Conservation (phyloP, 2,797 vertebrate species). For the Centropyge bicolor region DNA sequence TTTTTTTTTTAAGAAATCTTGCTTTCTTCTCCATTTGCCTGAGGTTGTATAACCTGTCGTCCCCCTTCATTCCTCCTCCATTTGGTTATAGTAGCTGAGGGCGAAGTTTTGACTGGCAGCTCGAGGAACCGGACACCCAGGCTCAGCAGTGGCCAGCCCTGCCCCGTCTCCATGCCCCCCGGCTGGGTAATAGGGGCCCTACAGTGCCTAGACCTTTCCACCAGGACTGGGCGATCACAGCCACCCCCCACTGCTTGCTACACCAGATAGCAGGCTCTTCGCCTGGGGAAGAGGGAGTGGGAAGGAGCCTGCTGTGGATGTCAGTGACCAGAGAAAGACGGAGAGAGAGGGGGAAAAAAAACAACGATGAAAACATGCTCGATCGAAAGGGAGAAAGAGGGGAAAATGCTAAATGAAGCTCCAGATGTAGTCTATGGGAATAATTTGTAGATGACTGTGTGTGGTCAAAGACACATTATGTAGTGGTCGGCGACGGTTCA, state of each 20-base stretch:
- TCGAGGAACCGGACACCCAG: slow-evolving; percentile 83
- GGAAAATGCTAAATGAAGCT: slow-evolving; percentile 54
- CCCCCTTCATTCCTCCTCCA: slow-evolving; percentile 68
- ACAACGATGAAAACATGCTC: slow-evolving; percentile 62
- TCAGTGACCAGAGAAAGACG: slow-evolving; percentile 75
- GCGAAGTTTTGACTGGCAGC: slow-evolving; percentile 84
- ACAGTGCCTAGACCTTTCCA: slow-evolving; percentile 79
- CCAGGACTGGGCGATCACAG: slow-evolving; percentile 72
- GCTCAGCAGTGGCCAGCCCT: slow-evolving; percentile 79
- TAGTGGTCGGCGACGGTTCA: slow-evolving; percentile 9
- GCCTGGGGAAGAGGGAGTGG: slow-evolving; percentile 78
- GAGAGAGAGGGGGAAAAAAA: not conserved
- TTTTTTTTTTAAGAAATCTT: slow-evolving; percentile 44
- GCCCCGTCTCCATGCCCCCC: slow-evolving; percentile 79
- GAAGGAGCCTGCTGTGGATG: slow-evolving; percentile 80
- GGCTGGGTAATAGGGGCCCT: slow-evolving; percentile 78
- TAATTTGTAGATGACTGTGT: slow-evolving; percentile 56
- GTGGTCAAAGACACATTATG: slow-evolving; percentile 47
- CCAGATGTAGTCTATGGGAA: slow-evolving; percentile 58
- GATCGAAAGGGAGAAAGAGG: slow-evolving; percentile 42
- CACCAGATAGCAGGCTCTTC: slow-evolving; percentile 74
- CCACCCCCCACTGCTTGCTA: slow-evolving; percentile 65
- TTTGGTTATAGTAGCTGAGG: slow-evolving; percentile 79
- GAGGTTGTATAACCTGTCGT: slow-evolving; percentile 81
- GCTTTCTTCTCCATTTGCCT: slow-evolving; percentile 66